Base-by-base conservation (phyloP, 2,888 invertebrate genomes). In the Dicyrtoma fusca region DNA sequence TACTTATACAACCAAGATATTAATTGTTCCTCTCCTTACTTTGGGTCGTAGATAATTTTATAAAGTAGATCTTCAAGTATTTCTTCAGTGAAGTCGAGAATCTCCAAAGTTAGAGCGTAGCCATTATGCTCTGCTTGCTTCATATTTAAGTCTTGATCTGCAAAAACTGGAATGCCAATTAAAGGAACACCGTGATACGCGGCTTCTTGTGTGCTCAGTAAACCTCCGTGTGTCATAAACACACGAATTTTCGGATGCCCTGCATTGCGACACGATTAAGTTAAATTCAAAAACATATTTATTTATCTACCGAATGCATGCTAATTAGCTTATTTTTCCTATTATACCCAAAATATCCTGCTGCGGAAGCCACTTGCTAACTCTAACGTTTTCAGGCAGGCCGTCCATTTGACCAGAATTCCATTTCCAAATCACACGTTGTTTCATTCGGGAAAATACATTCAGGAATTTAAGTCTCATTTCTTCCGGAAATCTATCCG, bases 401-500 rank as follows among this genome's bases (percentile, higher is more conserved):
- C 85, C 84, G 0, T 85, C 83, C 77, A 88, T 82, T 3, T 86
- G 83, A 25, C 89, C 87, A 0, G 87, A 88, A 81, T 92, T 92
- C 84, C 91, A 92, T 83, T 93, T 93, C 93, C 93, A 94, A 0
- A 94, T 84, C 17, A 94, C 90, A 78, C 91, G 87, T 82, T 92
- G 92, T 0, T 92, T 92, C 42, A 94, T 84, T 25, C 89, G 88
- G 0, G 90, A 88, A 80, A 94, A 88, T 0, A 91, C 92, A 47
- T 89, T 87, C n/a, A 92, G 87, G 68, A 94, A 86, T 81, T 90
- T 85, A 42, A 87, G 86, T 69, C 91, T 87, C 0, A 90, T 86
- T 3, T 89, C 86, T 64, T 90, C 88, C 0, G 93, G 92, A 91
- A 93, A 92, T 80, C 89, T 91, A 25, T 89, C 89, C 0, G 92